These are phyloP conservation scores for Picus viridis DNA, from an alignment of 2,797 vertebrate genomes.

Conservation along the genomic window DNA sequence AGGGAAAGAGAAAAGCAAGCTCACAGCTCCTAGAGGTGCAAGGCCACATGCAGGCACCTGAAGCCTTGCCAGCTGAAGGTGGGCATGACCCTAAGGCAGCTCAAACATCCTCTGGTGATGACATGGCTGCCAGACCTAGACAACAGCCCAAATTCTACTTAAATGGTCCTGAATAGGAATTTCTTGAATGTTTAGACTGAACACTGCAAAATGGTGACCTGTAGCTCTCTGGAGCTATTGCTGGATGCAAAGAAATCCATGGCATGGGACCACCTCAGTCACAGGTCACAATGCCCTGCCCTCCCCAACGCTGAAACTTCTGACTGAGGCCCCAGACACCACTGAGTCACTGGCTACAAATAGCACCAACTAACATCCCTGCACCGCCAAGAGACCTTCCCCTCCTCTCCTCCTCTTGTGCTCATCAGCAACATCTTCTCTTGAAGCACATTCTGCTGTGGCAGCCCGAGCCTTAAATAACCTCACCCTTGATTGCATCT, in stretches of 20 bases:
- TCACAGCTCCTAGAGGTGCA: not conserved
- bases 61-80: not conserved
- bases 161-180: not conserved
- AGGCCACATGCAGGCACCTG: accelerated
- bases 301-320: not conserved
- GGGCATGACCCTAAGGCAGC: accelerated
- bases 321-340: not conserved
- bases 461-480: constrained; percentile 33
- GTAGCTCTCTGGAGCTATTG: not conserved
- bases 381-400: accelerated
- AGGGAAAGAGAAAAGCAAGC: not conserved
- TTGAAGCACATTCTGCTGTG: not conserved
- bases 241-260: not conserved
- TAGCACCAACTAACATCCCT: not conserved
- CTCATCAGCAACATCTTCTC: constrained; percentile 20
- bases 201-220: not conserved
- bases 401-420: not conserved
- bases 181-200: not conserved
- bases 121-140: not conserved
- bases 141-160: not conserved
- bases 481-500: not conserved
- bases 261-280: not conserved
- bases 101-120: not conserved
- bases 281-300: not conserved
- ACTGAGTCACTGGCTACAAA: not conserved